These are phyloP conservation scores for Listrodromus nycthemerus DNA, from an alignment of 2,888 invertebrate genomes.

Conservation along the genomic window DNA sequence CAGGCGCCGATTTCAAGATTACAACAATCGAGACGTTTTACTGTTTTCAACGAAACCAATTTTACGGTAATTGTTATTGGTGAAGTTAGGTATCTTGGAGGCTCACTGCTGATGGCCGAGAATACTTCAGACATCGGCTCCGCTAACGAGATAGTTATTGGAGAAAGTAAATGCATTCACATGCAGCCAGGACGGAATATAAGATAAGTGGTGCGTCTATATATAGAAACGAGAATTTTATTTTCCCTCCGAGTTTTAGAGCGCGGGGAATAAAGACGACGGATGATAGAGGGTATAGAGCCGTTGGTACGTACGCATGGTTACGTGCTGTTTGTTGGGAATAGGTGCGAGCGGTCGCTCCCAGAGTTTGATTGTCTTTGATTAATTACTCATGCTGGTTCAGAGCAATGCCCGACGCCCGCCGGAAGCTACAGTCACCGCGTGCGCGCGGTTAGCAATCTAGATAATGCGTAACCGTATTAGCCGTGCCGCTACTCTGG, in stretches of 20 bases:
- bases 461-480: conserved; percentile 83
- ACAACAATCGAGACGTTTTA: neutral
- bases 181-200: neutral
- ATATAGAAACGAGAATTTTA: conserved; percentile 27
- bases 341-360: conserved; percentile 78
- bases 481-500: conserved; percentile 68
- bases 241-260: conserved; percentile 46
- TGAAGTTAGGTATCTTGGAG: neutral
- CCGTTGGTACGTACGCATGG: conserved; percentile 53
- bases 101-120: neutral
- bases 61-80: neutral
- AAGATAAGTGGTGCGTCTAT: conserved; percentile 5
- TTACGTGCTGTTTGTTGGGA: conserved; percentile 79
- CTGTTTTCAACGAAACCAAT: neutral
- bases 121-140: neutral
- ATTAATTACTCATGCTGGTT: conserved; percentile 82
- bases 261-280: conserved; percentile 70
- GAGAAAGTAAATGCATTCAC: conserved; percentile 30
- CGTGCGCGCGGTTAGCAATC: conserved; percentile 76
- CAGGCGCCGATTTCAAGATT: neutral
- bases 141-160: conserved; percentile 31
- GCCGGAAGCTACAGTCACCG: conserved; percentile 72
- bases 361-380: conserved; percentile 84
- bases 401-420: conserved; percentile 64
- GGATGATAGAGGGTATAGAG: conserved; percentile 65